Evolutionary conservation across 2,113 vertebrate genomes (phyloP).

Genomic region (Isurus oxyrinchus): DNA sequence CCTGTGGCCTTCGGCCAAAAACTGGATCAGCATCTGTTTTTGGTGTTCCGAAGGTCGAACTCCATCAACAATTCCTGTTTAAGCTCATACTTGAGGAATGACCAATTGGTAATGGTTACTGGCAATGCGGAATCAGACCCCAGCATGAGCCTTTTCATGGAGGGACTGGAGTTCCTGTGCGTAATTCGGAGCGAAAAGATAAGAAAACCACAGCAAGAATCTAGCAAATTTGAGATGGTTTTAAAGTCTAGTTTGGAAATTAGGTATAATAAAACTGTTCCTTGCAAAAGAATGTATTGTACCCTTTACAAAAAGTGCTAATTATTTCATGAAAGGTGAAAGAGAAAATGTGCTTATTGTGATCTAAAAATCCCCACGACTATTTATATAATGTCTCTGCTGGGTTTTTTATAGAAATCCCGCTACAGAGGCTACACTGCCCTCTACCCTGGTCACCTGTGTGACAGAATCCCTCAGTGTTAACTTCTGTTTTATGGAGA

Average conservation of each 20-base stretch:
- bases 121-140: not conserved
- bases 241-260: not conserved
- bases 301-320: not conserved
- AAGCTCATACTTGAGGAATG: not conserved
- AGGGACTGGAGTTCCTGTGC: not conserved
- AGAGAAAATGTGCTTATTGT: not conserved
- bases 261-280: not conserved
- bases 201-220: not conserved
- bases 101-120: not conserved
- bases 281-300: not conserved
- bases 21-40: not conserved
- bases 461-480: not conserved
- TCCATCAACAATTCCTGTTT: not conserved
- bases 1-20: not conserved
- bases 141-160: not conserved
- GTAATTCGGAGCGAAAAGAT: not conserved
- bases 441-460: slow-evolving; percentile 23
- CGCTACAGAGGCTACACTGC: not conserved
- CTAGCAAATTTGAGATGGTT: not conserved
- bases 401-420: not conserved
- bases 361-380: not conserved
- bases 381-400: not conserved
- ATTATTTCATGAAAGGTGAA: not conserved
- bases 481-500: not conserved
- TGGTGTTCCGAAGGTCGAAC: not conserved